Conservation (phyloP, 2,113 vertebrate genomes). For the Dromaius novaehollandiae region DNA sequence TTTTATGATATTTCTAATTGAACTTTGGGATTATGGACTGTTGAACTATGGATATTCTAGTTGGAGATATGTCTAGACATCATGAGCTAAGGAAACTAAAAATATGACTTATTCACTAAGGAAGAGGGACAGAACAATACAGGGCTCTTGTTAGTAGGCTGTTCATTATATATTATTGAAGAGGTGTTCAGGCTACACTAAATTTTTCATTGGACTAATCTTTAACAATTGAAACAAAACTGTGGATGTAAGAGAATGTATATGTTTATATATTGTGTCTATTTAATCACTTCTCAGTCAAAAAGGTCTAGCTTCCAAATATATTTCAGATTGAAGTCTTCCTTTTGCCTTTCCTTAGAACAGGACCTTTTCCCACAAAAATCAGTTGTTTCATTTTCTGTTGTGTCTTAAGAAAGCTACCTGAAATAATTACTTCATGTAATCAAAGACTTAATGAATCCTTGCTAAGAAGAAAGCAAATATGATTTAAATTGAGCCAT, state of each 20-base stretch:
- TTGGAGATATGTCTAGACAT: not conserved
- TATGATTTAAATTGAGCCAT: not conserved
- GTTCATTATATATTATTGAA: conserved; percentile 8
- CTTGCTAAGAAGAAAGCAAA: not conserved
- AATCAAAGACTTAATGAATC: not conserved
- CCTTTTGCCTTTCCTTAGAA: not conserved
- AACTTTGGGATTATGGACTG: not conserved
- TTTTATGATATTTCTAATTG: not conserved
- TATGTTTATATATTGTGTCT: not conserved
- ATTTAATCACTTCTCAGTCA: not conserved
- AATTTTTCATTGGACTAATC: not conserved
- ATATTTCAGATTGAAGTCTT: not conserved
- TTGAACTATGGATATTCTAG: not conserved
- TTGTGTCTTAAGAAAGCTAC: not conserved
- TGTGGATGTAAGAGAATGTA: not conserved
- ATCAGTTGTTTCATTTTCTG: not conserved
- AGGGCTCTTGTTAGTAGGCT: not conserved
- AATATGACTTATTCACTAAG: not conserved
- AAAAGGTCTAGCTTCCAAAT: not conserved
- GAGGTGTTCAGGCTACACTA: not conserved
- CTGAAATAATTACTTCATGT: not conserved
- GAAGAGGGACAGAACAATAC: not conserved
- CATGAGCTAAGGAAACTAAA: not conserved
- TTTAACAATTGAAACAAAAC: not conserved
- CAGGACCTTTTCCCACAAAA: not conserved